Evolutionary conservation across 92 coral and sea anemone species (phyloP).

Genomic region (Zoanthus sociatus): DNA sequence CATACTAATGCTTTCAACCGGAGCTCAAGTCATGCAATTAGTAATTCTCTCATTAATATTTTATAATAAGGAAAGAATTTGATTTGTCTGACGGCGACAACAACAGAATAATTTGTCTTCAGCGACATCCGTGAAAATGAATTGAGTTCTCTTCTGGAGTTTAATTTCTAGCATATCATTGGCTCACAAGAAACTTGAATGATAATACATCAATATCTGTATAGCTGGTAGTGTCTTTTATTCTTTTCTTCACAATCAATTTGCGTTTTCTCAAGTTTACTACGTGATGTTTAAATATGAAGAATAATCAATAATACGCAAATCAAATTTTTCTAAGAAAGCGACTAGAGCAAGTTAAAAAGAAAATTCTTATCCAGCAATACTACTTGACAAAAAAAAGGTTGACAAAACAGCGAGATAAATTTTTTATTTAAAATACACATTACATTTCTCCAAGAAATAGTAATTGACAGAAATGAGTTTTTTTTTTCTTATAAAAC

Average conservation of each 20-base stretch:
- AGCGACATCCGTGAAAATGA: conserved; percentile 35
- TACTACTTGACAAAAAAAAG: no score
- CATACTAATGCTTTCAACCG: conserved; percentile 31
- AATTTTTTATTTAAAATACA: neutral
- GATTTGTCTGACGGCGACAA: conserved; percentile 59
- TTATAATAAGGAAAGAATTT: conserved; percentile 63
- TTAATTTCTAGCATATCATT: conserved; percentile 1
- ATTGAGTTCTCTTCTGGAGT: conserved; percentile 30
- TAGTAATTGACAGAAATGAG: neutral
- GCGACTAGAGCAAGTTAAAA: neutral
- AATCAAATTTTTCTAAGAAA: neutral
- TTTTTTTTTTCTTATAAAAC: neutral
- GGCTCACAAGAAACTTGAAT: conserved; percentile 21
- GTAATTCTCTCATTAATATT: conserved; percentile 65
- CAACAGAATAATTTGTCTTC: conserved; percentile 33
- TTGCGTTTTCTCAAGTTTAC: conserved; percentile 24
- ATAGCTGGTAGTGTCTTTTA: neutral
- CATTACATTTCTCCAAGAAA: neutral
- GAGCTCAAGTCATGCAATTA: conserved; percentile 36
- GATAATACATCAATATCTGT: conserved; percentile 18
- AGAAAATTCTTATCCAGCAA: no score
- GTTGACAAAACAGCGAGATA: neutral
- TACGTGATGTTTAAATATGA: conserved; percentile 17
- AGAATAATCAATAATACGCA: conserved; percentile 5
- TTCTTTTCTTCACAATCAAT: conserved; percentile 33